A percentile compares a stretch with the other conserved stretches of the same genome.
Evolutionary conservation across 2,888 invertebrate genomes (phyloP).

Genomic region (Coelopa pilipes): DNA sequence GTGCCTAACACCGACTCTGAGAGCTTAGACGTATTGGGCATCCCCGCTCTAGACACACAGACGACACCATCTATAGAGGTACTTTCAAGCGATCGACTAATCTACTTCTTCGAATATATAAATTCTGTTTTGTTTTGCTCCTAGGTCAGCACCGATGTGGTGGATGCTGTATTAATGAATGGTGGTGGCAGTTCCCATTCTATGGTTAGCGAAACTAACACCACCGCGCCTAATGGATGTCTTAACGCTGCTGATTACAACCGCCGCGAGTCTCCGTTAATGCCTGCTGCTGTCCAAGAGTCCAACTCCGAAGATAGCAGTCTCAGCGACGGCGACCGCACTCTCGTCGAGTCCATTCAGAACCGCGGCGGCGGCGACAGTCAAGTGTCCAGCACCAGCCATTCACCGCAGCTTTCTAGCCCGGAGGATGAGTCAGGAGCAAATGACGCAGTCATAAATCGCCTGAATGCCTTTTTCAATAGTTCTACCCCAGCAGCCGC

Average conservation of each 20-base stretch:
- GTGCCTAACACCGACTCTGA: constrained; percentile 74
- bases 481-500: constrained; percentile 46
- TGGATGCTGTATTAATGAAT: constrained; percentile 63
- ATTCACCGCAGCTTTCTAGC: constrained; percentile 65
- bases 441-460: constrained; percentile 45
- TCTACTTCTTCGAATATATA: neutral
- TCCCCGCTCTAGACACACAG: constrained; percentile 67
- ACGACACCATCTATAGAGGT: constrained; percentile 48
- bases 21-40: constrained; percentile 64
- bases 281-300: constrained; percentile 65
- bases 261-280: constrained; percentile 49
- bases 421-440: constrained; percentile 55
- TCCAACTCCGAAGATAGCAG: constrained; percentile 82
- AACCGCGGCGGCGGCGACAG: constrained; percentile 60
- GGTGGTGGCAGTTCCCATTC: constrained; percentile 39
- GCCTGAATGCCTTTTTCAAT: constrained; percentile 59
- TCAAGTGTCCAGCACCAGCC: constrained; percentile 64
- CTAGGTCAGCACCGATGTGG: constrained; percentile 57
- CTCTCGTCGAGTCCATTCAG: constrained; percentile 63
- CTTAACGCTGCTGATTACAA: constrained; percentile 44
- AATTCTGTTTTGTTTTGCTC: neutral
- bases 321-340: constrained; percentile 78
- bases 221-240: constrained; percentile 40
- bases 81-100: too few relatives aligned
- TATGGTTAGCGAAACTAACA: constrained; percentile 47